These are phyloP conservation scores for Scaptomyza graminum DNA, from an alignment of 1,140 invertebrate genomes.

Conservation along the genomic window DNA sequence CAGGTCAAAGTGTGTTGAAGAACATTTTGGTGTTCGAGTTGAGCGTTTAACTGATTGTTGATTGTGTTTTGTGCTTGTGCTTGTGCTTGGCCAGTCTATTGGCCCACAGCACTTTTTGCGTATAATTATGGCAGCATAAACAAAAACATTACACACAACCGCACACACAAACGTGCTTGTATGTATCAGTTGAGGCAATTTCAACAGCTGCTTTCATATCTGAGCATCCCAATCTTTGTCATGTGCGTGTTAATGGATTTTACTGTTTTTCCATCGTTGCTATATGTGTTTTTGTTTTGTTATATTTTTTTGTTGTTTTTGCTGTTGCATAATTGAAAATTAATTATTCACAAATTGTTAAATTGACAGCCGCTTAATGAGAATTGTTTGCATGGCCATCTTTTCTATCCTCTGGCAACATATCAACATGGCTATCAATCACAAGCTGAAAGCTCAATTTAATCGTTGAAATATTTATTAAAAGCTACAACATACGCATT, in stretches of 20 bases:
- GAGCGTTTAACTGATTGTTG: constrained; percentile 3
- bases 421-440: constrained; percentile 48
- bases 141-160: constrained; percentile 34
- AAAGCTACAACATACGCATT: neutral
- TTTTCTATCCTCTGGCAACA: neutral
- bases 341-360: constrained; percentile 81
- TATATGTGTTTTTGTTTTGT: constrained; percentile 1
- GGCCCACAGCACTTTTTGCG: constrained; percentile 60
- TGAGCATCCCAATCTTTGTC: constrained; percentile 2
- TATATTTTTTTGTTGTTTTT: constrained; percentile 19
- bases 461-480: constrained; percentile 25
- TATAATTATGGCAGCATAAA: constrained; percentile 77
- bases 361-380: constrained; percentile 63
- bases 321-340: constrained; percentile 78
- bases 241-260: constrained; percentile 70
- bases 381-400: neutral
- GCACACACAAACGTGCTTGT: neutral
- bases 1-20: constrained; percentile 1
- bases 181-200: constrained; percentile 17
- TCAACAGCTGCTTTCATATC: constrained; percentile 20
- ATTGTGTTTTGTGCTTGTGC: constrained; percentile 33
- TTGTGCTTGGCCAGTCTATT: constrained; percentile 29
- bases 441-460: constrained; percentile 21
- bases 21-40: neutral
- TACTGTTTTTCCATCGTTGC: constrained; percentile 26